Percentiles rank a stretch among this genome's conserved stretches.
Conservation (phyloP, 2,113 vertebrate species). For the Pluvialis apricaria region DNA sequence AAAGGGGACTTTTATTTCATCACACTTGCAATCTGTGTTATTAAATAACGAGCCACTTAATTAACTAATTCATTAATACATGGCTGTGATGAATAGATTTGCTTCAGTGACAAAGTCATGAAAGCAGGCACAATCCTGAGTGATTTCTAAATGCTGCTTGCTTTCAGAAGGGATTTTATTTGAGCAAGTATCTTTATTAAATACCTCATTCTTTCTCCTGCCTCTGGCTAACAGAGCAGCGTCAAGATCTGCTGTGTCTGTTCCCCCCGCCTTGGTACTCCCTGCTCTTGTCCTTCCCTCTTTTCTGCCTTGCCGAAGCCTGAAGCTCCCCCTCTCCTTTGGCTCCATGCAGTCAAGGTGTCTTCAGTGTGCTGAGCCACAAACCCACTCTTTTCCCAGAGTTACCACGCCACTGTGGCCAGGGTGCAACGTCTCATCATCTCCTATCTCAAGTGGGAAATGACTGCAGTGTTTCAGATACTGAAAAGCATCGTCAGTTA, state of each 20-base stretch:
- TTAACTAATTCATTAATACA: slow-evolving; percentile 58
- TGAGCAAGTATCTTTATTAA: neutral
- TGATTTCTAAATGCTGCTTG: neutral
- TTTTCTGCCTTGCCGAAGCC: neutral
- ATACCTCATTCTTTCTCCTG: neutral
- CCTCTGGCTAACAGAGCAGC: neutral
- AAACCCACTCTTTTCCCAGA: neutral
- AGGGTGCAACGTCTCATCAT: neutral
- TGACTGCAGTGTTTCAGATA: neutral
- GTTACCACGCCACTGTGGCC: neutral
- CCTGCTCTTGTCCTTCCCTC: neutral
- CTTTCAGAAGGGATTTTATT: neutral
- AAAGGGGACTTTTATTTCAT: slow-evolving; percentile 46
- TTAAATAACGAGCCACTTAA: slow-evolving; percentile 55
- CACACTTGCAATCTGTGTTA: slow-evolving; percentile 51
- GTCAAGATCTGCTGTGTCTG: neutral
- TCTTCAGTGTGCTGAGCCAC: neutral
- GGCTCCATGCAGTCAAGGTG: neutral
- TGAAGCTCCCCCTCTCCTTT: neutral
- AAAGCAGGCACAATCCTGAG: neutral
- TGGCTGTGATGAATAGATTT: slow-evolving; percentile 35
- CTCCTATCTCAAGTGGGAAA: neutral
- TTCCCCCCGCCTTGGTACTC: neutral
- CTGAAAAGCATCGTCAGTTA: neutral
- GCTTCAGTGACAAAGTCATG: neutral